Conservation (phyloP, 2,113 vertebrate genomes). For the Parus major region DNA sequence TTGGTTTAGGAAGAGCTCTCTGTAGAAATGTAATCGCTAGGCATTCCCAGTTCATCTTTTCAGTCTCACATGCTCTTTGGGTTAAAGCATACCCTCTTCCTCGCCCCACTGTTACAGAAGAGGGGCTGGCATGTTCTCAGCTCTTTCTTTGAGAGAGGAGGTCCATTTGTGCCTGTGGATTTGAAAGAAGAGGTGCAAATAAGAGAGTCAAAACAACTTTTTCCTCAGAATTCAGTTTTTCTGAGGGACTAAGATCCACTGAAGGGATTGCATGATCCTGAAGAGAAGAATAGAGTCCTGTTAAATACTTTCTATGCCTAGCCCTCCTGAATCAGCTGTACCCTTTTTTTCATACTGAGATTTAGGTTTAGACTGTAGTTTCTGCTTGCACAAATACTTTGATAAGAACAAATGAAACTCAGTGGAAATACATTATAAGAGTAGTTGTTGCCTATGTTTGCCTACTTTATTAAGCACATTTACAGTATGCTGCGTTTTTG, state of each 20-base stretch:
- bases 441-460: slow-evolving; percentile 22
- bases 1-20: not conserved
- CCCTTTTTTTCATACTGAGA: not conserved
- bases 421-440: not conserved
- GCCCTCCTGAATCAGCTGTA: not conserved
- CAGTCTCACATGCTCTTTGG: not conserved
- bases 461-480: slow-evolving; percentile 17
- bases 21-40: no score
- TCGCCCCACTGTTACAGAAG: not conserved
- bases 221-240: not conserved
- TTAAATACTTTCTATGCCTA: not conserved
- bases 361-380: not conserved
- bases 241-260: not conserved
- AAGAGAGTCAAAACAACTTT: not conserved
- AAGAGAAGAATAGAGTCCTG: not conserved
- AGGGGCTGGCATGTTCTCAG: not conserved
- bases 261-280: not conserved
- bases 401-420: not conserved
- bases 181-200: not conserved
- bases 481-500: not conserved
- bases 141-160: not conserved
- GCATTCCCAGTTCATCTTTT: not conserved
- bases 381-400: not conserved
- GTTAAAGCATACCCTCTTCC: not conserved
- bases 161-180: not conserved